Conservation (phyloP, 2,888 invertebrate genomes). For the Artemia sinica region DNA sequence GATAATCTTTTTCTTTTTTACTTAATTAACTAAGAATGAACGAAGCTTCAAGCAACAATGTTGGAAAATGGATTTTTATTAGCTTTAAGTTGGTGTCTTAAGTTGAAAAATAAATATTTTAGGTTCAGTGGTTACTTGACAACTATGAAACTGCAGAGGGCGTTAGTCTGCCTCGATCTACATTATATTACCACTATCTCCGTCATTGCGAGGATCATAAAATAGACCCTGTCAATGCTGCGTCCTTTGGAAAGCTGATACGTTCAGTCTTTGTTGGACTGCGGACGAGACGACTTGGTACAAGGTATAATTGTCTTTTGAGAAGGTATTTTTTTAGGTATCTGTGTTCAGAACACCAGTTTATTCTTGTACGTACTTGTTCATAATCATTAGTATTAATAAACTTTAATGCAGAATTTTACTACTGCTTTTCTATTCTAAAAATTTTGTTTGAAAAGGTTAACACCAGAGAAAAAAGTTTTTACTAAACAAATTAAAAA, state of each 20-base stretch:
- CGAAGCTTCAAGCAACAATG: too few relatives aligned
- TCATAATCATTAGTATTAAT: too few relatives aligned
- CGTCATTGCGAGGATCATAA: constrained; percentile 83
- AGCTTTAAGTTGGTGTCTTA: constrained; percentile 9
- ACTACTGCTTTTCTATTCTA: too few relatives aligned
- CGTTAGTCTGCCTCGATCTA: constrained; percentile 79
- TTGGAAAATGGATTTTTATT: background rate
- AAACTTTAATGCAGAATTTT: too few relatives aligned
- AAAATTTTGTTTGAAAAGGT: too few relatives aligned
- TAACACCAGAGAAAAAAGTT: too few relatives aligned
- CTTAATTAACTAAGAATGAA: too few relatives aligned
- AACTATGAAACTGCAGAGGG: constrained; percentile 97
- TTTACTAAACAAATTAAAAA: too few relatives aligned
- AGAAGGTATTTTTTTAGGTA: too few relatives aligned
- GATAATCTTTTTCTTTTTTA: too few relatives aligned
- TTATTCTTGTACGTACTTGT: too few relatives aligned
- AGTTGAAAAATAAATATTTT: constrained; percentile 22
- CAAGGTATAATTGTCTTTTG: constrained; percentile 41
- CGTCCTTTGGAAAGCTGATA: constrained; percentile 96
- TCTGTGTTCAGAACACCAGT: too few relatives aligned
- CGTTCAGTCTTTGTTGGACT: constrained; percentile 93
- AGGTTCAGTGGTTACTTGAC: constrained; percentile 87
- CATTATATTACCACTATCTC: constrained; percentile 89
- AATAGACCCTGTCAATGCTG: constrained; percentile 95
- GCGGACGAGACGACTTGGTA: constrained; percentile 81